Evolutionary conservation across 2,888 invertebrate genomes (phyloP), one percentile per base, ranked within the genome.

Genomic region (Apoda limacodes): DNA sequence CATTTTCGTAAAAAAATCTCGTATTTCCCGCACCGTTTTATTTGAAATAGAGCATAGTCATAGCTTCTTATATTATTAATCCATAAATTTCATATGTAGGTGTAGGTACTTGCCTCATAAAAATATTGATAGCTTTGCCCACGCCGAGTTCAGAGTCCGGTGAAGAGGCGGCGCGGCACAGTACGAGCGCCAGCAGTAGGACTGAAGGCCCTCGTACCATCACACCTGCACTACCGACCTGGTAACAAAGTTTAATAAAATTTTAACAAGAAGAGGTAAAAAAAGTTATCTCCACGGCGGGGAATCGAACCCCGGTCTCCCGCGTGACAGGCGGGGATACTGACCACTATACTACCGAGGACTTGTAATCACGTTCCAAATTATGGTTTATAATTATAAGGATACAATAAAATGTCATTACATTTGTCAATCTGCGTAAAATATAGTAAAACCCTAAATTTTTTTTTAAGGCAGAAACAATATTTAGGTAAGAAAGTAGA

Each of bases 71-170:
- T n/a, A n/a, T n/a, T n/a, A n/a, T n/a, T n/a, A n/a, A n/a, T n/a
- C n/a, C n/a, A n/a, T n/a, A n/a, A n/a, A n/a, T n/a, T n/a, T n/a
- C n/a, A n/a, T n/a, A n/a, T n/a, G n/a, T n/a, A n/a, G n/a, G n/a
- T n/a, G n/a, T n/a, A n/a, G n/a, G n/a, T n/a, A n/a, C 26, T 30
- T 37, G 72, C 80, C 80, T 78, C 61, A 85, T 82, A 46, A 93
- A 93, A 53, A 93, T 85, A 67, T 93, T 93, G 54, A 93, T 88
- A 40, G 92, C 90, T 55, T 90, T 89, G 46, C 93, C 94, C 42
- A 92, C 87, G 46, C 88, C 85, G 30, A 88, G 84, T 56, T 85
- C 85, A 14, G 82, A 81, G 62, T 84, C 83, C 33, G 65, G 66
- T 71, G 17, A 17, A 5, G 68, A 63, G 78, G 83, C 83, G 81